Evolutionary conservation across 2,797 vertebrate genomes (phyloP).

Genomic region (Pseudomugil tenellus): DNA sequence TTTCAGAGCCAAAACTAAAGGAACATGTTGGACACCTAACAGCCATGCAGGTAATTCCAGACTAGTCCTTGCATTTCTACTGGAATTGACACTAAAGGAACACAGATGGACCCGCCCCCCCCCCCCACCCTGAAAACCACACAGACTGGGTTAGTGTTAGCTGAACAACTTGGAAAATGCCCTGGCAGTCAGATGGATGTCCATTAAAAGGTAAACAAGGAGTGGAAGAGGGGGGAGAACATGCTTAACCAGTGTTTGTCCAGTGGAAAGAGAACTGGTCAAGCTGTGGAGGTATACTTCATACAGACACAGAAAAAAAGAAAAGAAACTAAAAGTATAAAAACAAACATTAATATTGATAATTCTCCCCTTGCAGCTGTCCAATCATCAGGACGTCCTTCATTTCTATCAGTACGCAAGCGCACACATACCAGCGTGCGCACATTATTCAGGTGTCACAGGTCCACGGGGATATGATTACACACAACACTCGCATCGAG

Average conservation of each 20-base stretch:
- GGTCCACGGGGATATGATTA: constrained; percentile 59
- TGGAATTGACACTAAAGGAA: constrained; percentile 33
- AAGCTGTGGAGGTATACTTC: constrained; percentile 79
- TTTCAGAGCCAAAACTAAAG: constrained; percentile 32
- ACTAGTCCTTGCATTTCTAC: constrained; percentile 39
- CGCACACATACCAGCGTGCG: constrained; percentile 23
- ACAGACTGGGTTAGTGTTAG: constrained; percentile 64
- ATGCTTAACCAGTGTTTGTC: constrained; percentile 65
- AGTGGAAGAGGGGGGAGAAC: constrained; percentile 31
- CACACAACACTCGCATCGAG: constrained; percentile 31
- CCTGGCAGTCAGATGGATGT: constrained; percentile 68
- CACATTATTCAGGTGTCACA: constrained; percentile 44
- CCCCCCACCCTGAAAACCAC: constrained; percentile 51
- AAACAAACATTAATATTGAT: constrained; percentile 35
- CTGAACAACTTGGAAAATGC: constrained; percentile 65
- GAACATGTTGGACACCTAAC: constrained; percentile 30
- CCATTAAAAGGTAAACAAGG: constrained; percentile 64
- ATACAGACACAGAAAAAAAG: constrained; percentile 54
- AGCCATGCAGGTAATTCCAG: constrained; percentile 40
- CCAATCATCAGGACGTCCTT: constrained; percentile 73
- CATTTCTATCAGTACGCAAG: constrained; percentile 50
- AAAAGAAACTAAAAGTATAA: constrained; percentile 12
- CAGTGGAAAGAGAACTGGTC: constrained; percentile 64
- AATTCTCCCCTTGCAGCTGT: constrained; percentile 60
- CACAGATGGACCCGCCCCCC: constrained; percentile 52